phyloP scores from a whole-genome alignment of 1,140 invertebrate species.

The Zaprionus camerounensis region DNA sequence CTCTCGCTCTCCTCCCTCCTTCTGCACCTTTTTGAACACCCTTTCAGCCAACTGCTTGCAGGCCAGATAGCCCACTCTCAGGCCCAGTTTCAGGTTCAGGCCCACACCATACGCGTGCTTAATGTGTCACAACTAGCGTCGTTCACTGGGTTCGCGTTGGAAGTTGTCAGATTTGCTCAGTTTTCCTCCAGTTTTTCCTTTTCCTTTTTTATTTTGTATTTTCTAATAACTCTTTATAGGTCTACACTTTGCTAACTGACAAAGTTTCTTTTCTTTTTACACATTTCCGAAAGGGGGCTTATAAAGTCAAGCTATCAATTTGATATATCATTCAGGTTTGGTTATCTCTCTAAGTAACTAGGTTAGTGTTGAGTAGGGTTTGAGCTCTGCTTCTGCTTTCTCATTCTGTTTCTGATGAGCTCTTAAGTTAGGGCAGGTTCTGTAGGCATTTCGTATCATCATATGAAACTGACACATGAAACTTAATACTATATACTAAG shows the following conservation, averaged over 20 bases:
- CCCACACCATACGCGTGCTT: conserved; percentile 12
- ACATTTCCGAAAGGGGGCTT: neutral
- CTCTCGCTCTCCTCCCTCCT: neutral
- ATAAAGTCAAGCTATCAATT: neutral
- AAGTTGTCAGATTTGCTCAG: conserved; percentile 48
- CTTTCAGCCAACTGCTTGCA: neutral
- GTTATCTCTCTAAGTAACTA: neutral
- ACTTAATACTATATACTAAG: no score
- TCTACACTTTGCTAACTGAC: neutral
- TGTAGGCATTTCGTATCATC: no score
- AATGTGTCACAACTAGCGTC: conserved; percentile 49
- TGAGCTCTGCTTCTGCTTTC: neutral
- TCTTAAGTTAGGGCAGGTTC: neutral
- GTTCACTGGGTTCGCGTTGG: conserved; percentile 18
- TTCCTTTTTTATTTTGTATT: neutral
- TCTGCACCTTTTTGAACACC: neutral
- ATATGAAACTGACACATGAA: no score
- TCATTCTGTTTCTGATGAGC: neutral
- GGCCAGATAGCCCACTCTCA: neutral
- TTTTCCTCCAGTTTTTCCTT: conserved; percentile 11
- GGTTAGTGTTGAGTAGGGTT: conserved; percentile 6
- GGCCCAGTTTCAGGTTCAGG: neutral
- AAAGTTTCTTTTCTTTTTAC: neutral
- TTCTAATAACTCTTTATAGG: conserved; percentile 4
- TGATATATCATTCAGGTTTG: neutral